Percentiles rank a stretch among this genome's conserved stretches.
These are phyloP conservation scores for Girardinus metallicus DNA, from an alignment of 2,797 vertebrate species.

Conservation along the genomic window DNA sequence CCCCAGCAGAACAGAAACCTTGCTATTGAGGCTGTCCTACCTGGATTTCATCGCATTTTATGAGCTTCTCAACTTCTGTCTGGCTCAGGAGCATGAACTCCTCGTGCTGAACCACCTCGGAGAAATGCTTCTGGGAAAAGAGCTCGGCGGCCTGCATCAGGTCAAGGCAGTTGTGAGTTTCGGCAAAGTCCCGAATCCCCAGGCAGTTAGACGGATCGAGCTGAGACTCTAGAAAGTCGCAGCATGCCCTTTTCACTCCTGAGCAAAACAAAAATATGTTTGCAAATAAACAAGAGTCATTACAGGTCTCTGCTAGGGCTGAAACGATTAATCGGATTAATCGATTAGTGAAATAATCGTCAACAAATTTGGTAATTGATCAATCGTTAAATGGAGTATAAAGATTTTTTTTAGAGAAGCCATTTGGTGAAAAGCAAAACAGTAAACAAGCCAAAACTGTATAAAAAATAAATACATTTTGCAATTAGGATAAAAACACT, in stretches of 20 bases:
- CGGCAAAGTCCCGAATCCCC: slow-evolving; percentile 97
- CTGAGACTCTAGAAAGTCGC: slow-evolving; percentile 97
- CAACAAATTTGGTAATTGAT: too few relatives aligned
- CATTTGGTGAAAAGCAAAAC: too few relatives aligned
- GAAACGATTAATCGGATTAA: too few relatives aligned
- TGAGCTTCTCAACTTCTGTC: slow-evolving; percentile 96
- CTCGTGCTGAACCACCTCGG: slow-evolving; percentile 98
- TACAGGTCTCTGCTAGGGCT: not conserved
- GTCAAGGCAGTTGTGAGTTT: slow-evolving; percentile 97
- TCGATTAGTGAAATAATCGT: too few relatives aligned
- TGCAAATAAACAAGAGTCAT: not conserved
- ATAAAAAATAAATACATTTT: too few relatives aligned
- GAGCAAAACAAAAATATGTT: slow-evolving; percentile 9
- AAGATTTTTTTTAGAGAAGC: too few relatives aligned
- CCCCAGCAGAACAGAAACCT: not conserved
- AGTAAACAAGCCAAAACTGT: too few relatives aligned
- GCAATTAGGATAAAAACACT: too few relatives aligned
- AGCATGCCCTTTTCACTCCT: slow-evolving; percentile 99
- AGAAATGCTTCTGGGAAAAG: slow-evolving; percentile 98
- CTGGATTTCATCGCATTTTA: slow-evolving; percentile 99
- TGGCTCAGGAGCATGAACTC: slow-evolving; percentile 97
- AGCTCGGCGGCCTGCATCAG: slow-evolving; percentile 97
- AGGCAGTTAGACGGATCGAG: slow-evolving; percentile 97
- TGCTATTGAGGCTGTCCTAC: slow-evolving; percentile 66
- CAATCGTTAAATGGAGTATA: too few relatives aligned